Percentiles rank a stretch among this genome's conserved stretches.
Evolutionary conservation across 1,140 invertebrate species (phyloP).

Genomic region (Tetragnatha versicolor): DNA sequence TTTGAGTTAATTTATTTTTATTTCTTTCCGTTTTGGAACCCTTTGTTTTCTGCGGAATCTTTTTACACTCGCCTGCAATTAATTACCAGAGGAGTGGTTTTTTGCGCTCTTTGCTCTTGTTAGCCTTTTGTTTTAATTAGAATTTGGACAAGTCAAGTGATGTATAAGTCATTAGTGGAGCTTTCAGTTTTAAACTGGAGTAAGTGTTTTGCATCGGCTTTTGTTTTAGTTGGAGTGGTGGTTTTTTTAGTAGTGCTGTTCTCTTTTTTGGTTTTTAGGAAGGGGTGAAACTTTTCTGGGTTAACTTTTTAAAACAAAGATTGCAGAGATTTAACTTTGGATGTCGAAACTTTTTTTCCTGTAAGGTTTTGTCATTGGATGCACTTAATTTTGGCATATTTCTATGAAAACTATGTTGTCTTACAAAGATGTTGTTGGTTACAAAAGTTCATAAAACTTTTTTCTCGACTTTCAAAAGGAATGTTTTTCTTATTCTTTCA

Average conservation of each 20-base stretch:
- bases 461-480: too few relatives aligned
- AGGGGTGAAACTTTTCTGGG: too few relatives aligned
- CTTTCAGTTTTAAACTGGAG: conserved; percentile 45
- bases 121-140: conserved; percentile 49
- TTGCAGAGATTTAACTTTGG: too few relatives aligned
- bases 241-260: conserved; percentile 1
- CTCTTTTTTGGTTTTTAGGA: conserved; percentile 5
- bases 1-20: conserved; percentile 43
- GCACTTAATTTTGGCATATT: too few relatives aligned
- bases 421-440: too few relatives aligned
- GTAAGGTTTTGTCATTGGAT: too few relatives aligned
- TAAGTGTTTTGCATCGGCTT: conserved; percentile 38
- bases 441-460: too few relatives aligned
- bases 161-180: conserved; percentile 50
- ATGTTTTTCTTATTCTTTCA: too few relatives aligned
- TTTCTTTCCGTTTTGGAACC: conserved; percentile 14
- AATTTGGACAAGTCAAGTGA: conserved; percentile 51
- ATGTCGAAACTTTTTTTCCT: too few relatives aligned
- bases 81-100: conserved; percentile 29
- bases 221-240: conserved; percentile 2
- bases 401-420: too few relatives aligned
- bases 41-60: conserved; percentile 34
- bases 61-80: conserved; percentile 45
- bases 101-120: conserved; percentile 13
- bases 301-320: neutral